A percentile compares a stretch with the other conserved stretches of the same genome.
Conservation (phyloP, 2,797 vertebrate genomes). For the Salarias fasciatus region DNA sequence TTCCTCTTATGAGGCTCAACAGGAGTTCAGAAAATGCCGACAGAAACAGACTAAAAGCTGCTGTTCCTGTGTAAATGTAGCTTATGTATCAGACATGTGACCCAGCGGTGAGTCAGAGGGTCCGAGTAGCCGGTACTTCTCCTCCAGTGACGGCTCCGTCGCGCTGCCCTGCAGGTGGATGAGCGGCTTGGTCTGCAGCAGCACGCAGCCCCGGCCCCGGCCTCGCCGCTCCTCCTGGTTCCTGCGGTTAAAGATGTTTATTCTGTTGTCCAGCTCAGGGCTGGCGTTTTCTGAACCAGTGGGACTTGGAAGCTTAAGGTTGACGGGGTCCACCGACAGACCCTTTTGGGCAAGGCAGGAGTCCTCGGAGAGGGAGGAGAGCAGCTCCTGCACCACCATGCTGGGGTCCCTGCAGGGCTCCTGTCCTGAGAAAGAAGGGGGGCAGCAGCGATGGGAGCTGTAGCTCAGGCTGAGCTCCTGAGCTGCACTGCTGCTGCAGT, state of each 20-base stretch:
- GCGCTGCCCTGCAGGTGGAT: constrained; percentile 85
- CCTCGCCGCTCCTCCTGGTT: constrained; percentile 87
- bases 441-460: constrained; percentile 59
- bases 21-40: constrained; percentile 47
- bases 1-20: constrained; percentile 34
- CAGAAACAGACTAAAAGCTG: constrained; percentile 40
- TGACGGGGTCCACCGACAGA: constrained; percentile 86
- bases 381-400: constrained; percentile 87
- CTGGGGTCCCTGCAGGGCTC: constrained; percentile 73
- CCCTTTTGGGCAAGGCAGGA: constrained; percentile 87
- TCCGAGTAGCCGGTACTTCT: constrained; percentile 87
- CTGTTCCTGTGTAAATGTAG: constrained; percentile 53
- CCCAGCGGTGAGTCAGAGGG: constrained; percentile 83
- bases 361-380: constrained; percentile 90
- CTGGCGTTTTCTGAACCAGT: constrained; percentile 82
- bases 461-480: constrained; percentile 80
- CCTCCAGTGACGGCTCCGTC: constrained; percentile 77
- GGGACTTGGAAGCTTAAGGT: constrained; percentile 87
- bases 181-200: constrained; percentile 89
- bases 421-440: constrained; percentile 66
- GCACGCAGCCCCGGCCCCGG: constrained; percentile 64
- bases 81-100: constrained; percentile 86
- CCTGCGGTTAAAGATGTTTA: constrained; percentile 88
- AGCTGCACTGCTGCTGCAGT: constrained; percentile 84
- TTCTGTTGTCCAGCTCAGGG: constrained; percentile 85